These are phyloP conservation scores for Cheilosia variabilis DNA, from an alignment of 2,888 invertebrate species.

Conservation along the genomic window DNA sequence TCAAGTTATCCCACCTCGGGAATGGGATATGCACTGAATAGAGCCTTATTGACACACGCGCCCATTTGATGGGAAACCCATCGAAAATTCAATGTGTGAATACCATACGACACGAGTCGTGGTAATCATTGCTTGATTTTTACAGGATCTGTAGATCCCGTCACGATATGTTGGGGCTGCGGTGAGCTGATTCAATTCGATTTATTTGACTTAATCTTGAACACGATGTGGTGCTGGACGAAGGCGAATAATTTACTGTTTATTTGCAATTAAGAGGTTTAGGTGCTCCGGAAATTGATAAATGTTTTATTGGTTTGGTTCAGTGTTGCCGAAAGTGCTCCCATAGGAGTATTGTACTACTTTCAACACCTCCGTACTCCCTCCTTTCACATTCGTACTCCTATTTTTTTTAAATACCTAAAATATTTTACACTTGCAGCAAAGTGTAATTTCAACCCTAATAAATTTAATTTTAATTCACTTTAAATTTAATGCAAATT, in stretches of 20 bases:
- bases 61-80: slow-evolving; percentile 44
- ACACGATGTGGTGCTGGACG: slow-evolving; percentile 24
- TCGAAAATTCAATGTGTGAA: slow-evolving; percentile 57
- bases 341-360: too few relatives aligned
- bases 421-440: too few relatives aligned
- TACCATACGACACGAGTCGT: slow-evolving; percentile 49
- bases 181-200: slow-evolving; percentile 34
- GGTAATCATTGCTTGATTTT: slow-evolving; percentile 35
- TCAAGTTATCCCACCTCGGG: slow-evolving; percentile 66
- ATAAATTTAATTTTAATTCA: too few relatives aligned
- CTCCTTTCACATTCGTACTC: too few relatives aligned
- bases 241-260: slow-evolving; percentile 6
- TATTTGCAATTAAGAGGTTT: slow-evolving; percentile 32
- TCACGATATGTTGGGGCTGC: not conserved
- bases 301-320: too few relatives aligned
- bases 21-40: slow-evolving; percentile 31
- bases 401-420: too few relatives aligned
- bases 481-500: too few relatives aligned
- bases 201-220: slow-evolving; percentile 41
- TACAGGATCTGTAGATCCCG: slow-evolving; percentile 32
- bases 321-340: too few relatives aligned
- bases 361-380: too few relatives aligned
- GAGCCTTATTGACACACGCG: slow-evolving; percentile 62
- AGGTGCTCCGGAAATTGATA: too few relatives aligned
- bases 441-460: too few relatives aligned